Percentiles rank a stretch among this genome's conserved stretches.
These are phyloP conservation scores for Megalurothrips usitatus DNA, from an alignment of 2,888 invertebrate species.

Conservation along the genomic window DNA sequence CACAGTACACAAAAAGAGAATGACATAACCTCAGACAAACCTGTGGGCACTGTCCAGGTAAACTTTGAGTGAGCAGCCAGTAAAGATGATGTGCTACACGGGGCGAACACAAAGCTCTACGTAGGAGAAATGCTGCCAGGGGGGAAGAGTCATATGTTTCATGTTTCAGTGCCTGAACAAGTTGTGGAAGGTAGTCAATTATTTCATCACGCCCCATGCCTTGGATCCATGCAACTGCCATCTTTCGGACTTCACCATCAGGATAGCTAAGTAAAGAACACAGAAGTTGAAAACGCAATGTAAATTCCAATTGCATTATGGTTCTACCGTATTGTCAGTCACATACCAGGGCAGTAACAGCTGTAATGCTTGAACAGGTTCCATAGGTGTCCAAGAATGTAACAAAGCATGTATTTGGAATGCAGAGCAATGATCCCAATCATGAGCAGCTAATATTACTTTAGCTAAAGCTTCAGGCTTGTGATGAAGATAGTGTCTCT, in stretches of 20 bases:
- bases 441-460: constrained; percentile 74
- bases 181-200: constrained; percentile 86
- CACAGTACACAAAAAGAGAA: constrained; percentile 16
- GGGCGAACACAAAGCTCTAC: constrained; percentile 78
- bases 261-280: constrained; percentile 66
- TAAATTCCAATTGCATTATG: constrained; percentile 23
- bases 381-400: constrained; percentile 79
- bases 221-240: constrained; percentile 78
- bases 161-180: constrained; percentile 84
- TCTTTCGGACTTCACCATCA: constrained; percentile 78
- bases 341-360: constrained; percentile 83
- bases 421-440: constrained; percentile 86
- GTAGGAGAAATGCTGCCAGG: constrained; percentile 73
- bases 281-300: constrained; percentile 28
- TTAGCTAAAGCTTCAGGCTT: constrained; percentile 82
- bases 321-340: constrained; percentile 29
- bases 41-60: constrained; percentile 77
- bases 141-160: constrained; percentile 89
- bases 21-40: constrained; percentile 46
- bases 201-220: constrained; percentile 80
- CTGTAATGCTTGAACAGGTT: constrained; percentile 86
- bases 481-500: constrained; percentile 80
- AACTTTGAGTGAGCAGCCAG: constrained; percentile 82
- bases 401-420: constrained; percentile 82
- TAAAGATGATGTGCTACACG: constrained; percentile 92